Evolutionary conservation across 2,797 vertebrate genomes (phyloP), one percentile per base, ranked within the genome.

Genomic region (Urocyon cinereoargenteus): DNA sequence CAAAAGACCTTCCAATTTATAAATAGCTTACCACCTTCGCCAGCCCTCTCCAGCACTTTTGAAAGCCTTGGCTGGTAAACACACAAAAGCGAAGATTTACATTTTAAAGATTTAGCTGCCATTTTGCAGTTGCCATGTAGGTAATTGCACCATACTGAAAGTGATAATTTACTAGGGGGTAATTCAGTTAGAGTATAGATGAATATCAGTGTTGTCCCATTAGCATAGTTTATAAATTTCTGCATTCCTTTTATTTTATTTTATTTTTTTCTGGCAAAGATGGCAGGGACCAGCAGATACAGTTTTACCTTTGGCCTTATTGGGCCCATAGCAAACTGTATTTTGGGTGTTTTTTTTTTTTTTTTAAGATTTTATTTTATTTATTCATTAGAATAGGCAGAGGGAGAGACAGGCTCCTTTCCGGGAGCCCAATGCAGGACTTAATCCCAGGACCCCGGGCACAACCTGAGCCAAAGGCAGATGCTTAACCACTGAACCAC

Each of bases 1-100:
- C 96, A 88, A 92, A 96, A 95, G 40, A 86, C 95, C 96, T 98
- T 87, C 45, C 78, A 89, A 5, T 96, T 97, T 96, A 68, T 24
- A 82, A 72, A 49, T 34, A 66, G 73, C 16, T 2, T 90, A 31
- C 59, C 10, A n/a, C 19, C 55, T 90, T 84, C 68, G 24, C 51
- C 10, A 59, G 28, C 31, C 75, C 51, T 92, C 14, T 79, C 72
- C 9, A 0, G 18, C 15, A 92, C 85, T 92, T 78, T 40, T 77
- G 77, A 97, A 81, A 96, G 11, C 66, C 93, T 9, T 21, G 0
- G 2, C 70, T 96, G 53, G 72, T 94, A 97, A 98, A 97, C 73
- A 91, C 68, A 83, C 15, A 78, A 34, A 96, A 93, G 70, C 59
- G 83, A 53, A 83, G n/a, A 81, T 84, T 6, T 51, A 61, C 0